Percentiles rank a stretch among this genome's conserved stretches.
These are phyloP conservation scores for Hemibagrus guttatus DNA, from an alignment of 2,797 vertebrate species.

Conservation along the genomic window DNA sequence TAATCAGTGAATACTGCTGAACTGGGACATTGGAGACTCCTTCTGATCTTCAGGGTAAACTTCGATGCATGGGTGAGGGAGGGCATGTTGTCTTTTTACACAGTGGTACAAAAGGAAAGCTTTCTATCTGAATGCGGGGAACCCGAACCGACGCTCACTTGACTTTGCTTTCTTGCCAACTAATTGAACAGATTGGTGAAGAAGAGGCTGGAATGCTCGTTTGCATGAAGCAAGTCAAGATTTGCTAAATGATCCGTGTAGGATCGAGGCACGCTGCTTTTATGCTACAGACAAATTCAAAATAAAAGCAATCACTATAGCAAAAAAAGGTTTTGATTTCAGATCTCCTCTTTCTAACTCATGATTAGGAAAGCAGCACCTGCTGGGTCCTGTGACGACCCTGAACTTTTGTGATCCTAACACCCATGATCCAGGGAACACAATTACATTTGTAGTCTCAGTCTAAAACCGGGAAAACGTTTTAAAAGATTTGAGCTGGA, in stretches of 20 bases:
- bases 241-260: not conserved
- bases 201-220: not conserved
- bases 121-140: not conserved
- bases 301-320: not conserved
- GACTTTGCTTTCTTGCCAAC: not conserved
- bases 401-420: conserved; percentile 60
- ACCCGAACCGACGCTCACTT: not conserved
- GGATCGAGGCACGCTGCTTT: not conserved
- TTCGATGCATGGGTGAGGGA: not conserved
- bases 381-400: conserved; percentile 76
- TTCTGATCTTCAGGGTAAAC: not conserved
- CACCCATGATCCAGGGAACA: conserved; percentile 62
- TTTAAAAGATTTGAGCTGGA: conserved; percentile 72
- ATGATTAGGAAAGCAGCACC: conserved; percentile 70
- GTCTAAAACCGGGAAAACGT: conserved; percentile 70
- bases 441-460: conserved; percentile 79
- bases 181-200: not conserved
- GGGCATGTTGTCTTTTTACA: not conserved
- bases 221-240: not conserved
- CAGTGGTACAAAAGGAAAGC: not conserved
- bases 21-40: not conserved
- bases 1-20: not conserved
- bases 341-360: not conserved
- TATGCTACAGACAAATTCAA: not conserved
- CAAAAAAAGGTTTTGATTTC: not conserved